Evolutionary conservation across 2,888 invertebrate species (phyloP).

Genomic region (Synanthedon vespiformis): DNA sequence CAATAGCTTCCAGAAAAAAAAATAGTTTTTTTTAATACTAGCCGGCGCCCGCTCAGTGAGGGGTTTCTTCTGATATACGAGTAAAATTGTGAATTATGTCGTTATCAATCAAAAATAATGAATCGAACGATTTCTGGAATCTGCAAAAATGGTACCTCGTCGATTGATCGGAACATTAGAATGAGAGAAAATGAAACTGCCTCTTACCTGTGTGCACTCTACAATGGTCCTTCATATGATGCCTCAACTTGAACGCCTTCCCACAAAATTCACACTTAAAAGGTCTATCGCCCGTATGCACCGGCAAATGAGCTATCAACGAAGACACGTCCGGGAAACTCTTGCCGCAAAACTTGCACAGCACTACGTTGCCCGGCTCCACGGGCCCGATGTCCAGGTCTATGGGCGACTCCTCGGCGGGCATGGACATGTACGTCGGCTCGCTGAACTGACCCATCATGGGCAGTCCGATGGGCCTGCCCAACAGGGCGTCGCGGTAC

Average conservation of each 20-base stretch:
- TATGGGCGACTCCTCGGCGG: slow-evolving; percentile 72
- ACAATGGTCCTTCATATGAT: slow-evolving; percentile 96
- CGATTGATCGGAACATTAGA: too few relatives aligned
- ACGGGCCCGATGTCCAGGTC: slow-evolving; percentile 68
- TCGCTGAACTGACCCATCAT: slow-evolving; percentile 62
- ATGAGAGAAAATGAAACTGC: neutral
- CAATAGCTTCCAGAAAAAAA: too few relatives aligned
- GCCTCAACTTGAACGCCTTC: slow-evolving; percentile 91
- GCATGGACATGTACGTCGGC: slow-evolving; percentile 56
- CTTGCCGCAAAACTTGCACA: slow-evolving; percentile 94
- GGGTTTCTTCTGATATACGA: too few relatives aligned
- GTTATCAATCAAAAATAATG: too few relatives aligned
- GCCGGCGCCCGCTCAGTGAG: too few relatives aligned
- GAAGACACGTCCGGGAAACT: slow-evolving; percentile 92
- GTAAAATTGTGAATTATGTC: too few relatives aligned
- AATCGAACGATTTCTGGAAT: too few relatives aligned
- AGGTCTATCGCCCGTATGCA: slow-evolving; percentile 90
- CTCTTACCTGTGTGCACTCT: slow-evolving; percentile 86
- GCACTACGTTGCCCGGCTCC: slow-evolving; percentile 81
- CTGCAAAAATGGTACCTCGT: too few relatives aligned
- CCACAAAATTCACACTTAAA: slow-evolving; percentile 96
- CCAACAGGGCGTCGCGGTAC: slow-evolving; percentile 78
- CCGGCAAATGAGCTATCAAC: slow-evolving; percentile 87
- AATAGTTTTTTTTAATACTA: too few relatives aligned
- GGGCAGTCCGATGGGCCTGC: slow-evolving; percentile 46